phyloP scores from a whole-genome alignment of 2,113 vertebrate genomes.

The Dipodomys stephensi region DNA sequence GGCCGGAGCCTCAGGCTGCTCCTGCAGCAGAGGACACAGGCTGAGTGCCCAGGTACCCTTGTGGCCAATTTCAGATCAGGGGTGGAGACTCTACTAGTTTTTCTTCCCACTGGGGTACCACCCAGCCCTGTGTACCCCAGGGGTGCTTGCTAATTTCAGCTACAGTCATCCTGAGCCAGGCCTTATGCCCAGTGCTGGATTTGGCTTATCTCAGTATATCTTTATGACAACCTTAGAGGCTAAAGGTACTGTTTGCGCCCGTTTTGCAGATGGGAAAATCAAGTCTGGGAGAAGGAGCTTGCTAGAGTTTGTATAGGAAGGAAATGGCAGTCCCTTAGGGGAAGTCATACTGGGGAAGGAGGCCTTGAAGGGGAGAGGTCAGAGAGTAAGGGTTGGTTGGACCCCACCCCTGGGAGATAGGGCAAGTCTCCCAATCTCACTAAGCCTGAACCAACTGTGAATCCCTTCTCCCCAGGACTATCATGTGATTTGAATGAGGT shows the following conservation, averaged over 20 bases:
- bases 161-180: background rate
- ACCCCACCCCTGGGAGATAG: background rate
- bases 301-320: background rate
- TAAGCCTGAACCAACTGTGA: background rate
- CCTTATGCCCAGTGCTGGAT: background rate
- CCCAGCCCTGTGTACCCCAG: background rate
- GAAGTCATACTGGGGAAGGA: background rate
- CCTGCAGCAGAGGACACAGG: background rate
- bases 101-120: background rate
- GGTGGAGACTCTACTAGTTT: background rate
- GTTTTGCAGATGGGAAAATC: conserved; percentile 31
- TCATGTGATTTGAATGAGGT: background rate
- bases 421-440: background rate
- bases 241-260: background rate
- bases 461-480: background rate
- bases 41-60: background rate
- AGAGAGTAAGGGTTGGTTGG: background rate
- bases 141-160: background rate
- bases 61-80: background rate
- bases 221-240: background rate
- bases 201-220: background rate
- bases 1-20: background rate
- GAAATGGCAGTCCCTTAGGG: background rate
- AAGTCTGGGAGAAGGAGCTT: background rate
- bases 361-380: background rate